Evolutionary conservation across 2,797 vertebrate species (phyloP), one percentile per base, ranked within the genome.

Genomic region (Phataginus tetradactyla): DNA sequence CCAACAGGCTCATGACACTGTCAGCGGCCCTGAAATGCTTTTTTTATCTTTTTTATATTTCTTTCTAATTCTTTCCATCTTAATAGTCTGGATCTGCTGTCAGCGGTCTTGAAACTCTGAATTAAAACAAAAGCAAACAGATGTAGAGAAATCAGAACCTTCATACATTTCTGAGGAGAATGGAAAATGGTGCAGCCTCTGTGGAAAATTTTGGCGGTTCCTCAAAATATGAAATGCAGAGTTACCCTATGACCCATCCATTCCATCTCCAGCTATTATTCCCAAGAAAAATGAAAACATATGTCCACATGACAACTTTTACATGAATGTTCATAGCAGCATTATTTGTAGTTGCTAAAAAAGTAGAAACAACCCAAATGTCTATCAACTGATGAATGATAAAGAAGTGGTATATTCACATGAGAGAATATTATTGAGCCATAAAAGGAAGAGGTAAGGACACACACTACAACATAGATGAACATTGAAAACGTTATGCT

Each of bases 71-170:
- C 86, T 92, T 95, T 96, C n/a, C 32, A 42, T 90, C 37, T 86
- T 88, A 96, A 80, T 61, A 55, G 20, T 84, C 55, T 94, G 42
- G 88, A 72, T 94, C 21, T 63, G 37, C 72, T 59, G 51, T 94
- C 42, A 83, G 89, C 32, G 51, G 27, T 94, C 79, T 83, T 51
- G 2, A 66, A 86, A 94, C n/a, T 89, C 34, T 66, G 69, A 94
- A 61, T 97, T 89, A 83, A 93, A 85, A 95, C 63, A 83, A 94
- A 88, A 91, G 74, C 32, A 93, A 95, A 92, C 74, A 89, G 59
- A 92, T 57, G 29, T 51, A n/a, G 64, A 95, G 51, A 96, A 94
- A 92, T 63, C 15, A 72, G 53, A 84, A 87, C 14, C 14, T 57
- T 96, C 29, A n/a, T 53, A 55, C 21, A 92, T 57, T 96, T 29